These are phyloP conservation scores for Glyptemys insculpta DNA, from an alignment of 2,797 vertebrate species.

Conservation along the genomic window DNA sequence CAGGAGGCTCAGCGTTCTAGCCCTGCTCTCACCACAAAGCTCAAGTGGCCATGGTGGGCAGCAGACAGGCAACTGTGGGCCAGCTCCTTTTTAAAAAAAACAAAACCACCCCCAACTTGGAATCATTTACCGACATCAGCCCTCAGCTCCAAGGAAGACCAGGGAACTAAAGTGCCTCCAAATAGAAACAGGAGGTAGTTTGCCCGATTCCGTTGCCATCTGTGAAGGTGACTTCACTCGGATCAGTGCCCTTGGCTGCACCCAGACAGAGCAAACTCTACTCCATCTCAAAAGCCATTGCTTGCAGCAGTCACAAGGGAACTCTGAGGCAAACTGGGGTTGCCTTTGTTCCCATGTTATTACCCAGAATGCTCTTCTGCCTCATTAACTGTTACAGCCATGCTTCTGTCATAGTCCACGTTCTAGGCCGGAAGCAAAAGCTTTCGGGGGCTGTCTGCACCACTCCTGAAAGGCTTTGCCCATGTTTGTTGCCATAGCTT, in stretches of 20 bases:
- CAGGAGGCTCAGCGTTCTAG: neutral
- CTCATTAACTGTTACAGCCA: neutral
- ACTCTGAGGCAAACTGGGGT: neutral
- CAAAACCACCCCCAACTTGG: neutral
- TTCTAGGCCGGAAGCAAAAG: neutral
- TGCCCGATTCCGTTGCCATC: neutral
- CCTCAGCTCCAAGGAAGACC: neutral
- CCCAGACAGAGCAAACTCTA: neutral
- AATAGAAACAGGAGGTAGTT: neutral
- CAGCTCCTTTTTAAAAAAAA: neutral
- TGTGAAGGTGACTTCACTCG: neutral
- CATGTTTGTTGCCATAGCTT: neutral
- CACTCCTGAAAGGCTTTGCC: neutral
- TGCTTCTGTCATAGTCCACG: neutral
- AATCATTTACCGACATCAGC: neutral
- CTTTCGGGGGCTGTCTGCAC: neutral
- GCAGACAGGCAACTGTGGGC: neutral
- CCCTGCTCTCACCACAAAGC: neutral
- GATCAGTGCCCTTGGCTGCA: neutral
- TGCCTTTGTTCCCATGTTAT: neutral
- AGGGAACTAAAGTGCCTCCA: neutral
- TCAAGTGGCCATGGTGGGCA: neutral
- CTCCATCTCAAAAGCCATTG: neutral
- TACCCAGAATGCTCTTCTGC: neutral
- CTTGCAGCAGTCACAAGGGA: neutral